Base-by-base conservation (phyloP, 2,113 vertebrate genomes). In the Daubentonia madagascariensis region DNA sequence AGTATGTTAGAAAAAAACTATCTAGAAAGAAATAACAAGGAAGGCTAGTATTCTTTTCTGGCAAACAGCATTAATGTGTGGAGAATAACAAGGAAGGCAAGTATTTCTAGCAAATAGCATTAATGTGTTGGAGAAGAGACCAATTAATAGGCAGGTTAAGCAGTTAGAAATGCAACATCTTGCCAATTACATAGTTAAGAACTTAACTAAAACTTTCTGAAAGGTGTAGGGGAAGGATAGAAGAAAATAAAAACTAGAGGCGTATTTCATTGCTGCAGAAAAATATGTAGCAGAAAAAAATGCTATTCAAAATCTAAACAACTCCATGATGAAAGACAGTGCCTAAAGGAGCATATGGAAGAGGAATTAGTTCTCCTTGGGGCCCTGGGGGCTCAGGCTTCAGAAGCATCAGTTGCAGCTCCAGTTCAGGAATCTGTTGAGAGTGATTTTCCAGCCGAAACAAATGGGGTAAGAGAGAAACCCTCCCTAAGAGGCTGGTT, bases 381-480 rank as follows among this genome's bases (percentile, higher is more conserved):
- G 32, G 2, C 22, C 50, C 12, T 52, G 50, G 75, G 70, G 92
- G 23, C 30, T 43, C 30, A 1, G n/a, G 35, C 28, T 75, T 91
- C 50, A 59, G 59, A 84, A 87, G 3, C 68, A 37, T 78, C 85
- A 52, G 0, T 80, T 80, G n/a, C 20, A 86, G 4, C 45, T 78
- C 85, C 37, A 85, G 7, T 86, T 61, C 17, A 75, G 57, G 45
- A 86, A 85, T 96, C 30, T 72, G 5, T 54, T 54, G 70, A 89
- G 48, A 84, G 43, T 92, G 37, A 86, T 92, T 96, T 95, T 91
- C 61, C 40, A 89, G 54, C 37, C 1, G 0, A 96, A 89, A 93
- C 75, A 94, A 94, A 80, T 67, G 63, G 37, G n/a, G 86, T 95
- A n/a, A 92, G 80, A 87, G 8, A 75, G 40, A 88, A 80, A 63